Evolutionary conservation across 2,888 invertebrate species (phyloP), one percentile per base, ranked within the genome.

Genomic region (Plagodis pulveraria): DNA sequence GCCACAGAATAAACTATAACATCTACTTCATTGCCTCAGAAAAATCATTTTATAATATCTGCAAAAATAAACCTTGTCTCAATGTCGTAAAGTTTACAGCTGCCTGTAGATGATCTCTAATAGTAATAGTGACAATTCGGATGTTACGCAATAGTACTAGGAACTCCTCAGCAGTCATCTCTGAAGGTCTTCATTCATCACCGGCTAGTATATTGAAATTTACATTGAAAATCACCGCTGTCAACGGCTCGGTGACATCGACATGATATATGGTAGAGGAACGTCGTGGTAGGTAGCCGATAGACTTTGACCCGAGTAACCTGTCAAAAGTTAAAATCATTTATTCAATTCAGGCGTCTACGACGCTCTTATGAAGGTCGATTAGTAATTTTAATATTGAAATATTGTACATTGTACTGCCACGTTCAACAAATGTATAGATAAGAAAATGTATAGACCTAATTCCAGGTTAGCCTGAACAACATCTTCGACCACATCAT

Each of bases 161-260:
- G 65, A 67, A 67, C 51, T 44, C 11, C 38, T 40, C 50, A 47
- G 48, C 45, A 48, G 53, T 49, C 44, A 35, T 34, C 12, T 32
- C 44, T 44, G 55, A 59, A 49, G 56, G 41, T 56, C 61, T 67
- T 70, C 70, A 67, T 69, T 67, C 68, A 67, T 69, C 68, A 62
- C 62, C 45, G 44, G 32, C 49, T 63, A 49, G 35, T 60, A 38
- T 63, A 63, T 57, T 62, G 50, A 63, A 53, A 44, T 8, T 8
- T 8, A 8, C 5, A 5, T 8, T 7, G 8, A 58, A 54, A 52
- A 56, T 48, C 48, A 45, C 42, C 41, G 40, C 34, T 60, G 51
- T 61, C 59, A 56, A 58, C 42, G 38, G 44, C 34, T 35, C 12
- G 41, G 43, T 35, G 49, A 50, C 58, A 32, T 35, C 11, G 41